Evolutionary conservation across 2,888 invertebrate genomes (phyloP).

Genomic region (Alviniconcha strummeri): DNA sequence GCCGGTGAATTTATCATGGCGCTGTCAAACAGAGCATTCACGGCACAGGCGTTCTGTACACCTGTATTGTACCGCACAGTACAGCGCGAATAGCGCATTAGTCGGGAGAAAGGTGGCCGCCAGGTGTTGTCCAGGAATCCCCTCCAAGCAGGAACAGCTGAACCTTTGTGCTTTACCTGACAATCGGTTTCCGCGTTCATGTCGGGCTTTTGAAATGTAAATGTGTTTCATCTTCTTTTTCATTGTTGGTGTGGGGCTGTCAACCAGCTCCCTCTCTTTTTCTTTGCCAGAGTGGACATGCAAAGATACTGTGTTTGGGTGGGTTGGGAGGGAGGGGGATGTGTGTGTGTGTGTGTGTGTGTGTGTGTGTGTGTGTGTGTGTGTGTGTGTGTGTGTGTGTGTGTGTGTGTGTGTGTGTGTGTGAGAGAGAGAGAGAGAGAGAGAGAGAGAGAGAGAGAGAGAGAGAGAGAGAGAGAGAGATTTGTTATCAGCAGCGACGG

Average conservation of each 20-base stretch:
- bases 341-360: neutral
- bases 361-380: neutral
- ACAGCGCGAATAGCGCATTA: too few relatives aligned
- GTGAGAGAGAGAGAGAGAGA: neutral
- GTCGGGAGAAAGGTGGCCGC: too few relatives aligned
- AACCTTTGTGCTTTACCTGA: neutral
- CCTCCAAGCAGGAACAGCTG: neutral
- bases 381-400: neutral
- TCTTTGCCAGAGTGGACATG: too few relatives aligned
- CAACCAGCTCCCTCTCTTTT: too few relatives aligned
- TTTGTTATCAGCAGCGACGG: neutral
- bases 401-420: slow-evolving; percentile 1
- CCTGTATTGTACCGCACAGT: too few relatives aligned
- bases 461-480: neutral
- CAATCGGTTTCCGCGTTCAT: neutral
- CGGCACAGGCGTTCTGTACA: too few relatives aligned
- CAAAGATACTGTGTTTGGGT: neutral
- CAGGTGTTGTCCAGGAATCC: too few relatives aligned
- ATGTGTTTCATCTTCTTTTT: too few relatives aligned
- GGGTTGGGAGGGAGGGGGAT: neutral
- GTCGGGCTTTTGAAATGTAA: neutral
- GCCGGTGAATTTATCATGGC: too few relatives aligned
- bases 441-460: slow-evolving; percentile 1
- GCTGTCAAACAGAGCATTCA: too few relatives aligned
- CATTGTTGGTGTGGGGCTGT: too few relatives aligned